Percentiles rank a stretch among this genome's conserved stretches.
These are phyloP conservation scores for Philotrypesis tridentata DNA, from an alignment of 1,140 invertebrate species.

Conservation along the genomic window DNA sequence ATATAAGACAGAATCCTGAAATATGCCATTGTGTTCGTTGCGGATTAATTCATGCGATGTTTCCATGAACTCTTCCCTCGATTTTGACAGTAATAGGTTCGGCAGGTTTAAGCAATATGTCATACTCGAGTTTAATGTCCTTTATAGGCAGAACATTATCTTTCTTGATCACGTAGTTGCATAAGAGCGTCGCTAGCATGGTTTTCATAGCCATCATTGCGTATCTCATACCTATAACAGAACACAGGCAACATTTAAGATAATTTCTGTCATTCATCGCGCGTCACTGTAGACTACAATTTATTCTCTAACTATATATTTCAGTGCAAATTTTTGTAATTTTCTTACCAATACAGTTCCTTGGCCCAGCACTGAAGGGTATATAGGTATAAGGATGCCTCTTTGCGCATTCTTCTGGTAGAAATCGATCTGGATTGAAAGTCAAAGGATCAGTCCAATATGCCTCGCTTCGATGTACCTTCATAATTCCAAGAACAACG, in stretches of 20 bases:
- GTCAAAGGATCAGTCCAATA: slow-evolving; percentile 77
- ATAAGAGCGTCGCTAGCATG: slow-evolving; percentile 72
- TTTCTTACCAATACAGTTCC: slow-evolving; percentile 76
- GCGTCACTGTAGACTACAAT: neutral
- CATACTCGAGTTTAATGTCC: slow-evolving; percentile 55
- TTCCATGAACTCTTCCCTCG: slow-evolving; percentile 46
- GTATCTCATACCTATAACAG: slow-evolving; percentile 74
- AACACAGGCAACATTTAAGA: too few species aligned
- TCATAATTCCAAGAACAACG: too few species aligned
- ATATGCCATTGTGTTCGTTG: too few species aligned
- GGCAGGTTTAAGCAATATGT: slow-evolving; percentile 57
- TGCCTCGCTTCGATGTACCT: slow-evolving; percentile 74
- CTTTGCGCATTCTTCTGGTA: too few species aligned
- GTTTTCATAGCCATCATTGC: slow-evolving; percentile 78
- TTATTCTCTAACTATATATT: neutral
- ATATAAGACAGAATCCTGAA: too few species aligned
- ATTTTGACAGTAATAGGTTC: slow-evolving; percentile 52
- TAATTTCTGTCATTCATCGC: neutral
- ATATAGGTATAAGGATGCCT: too few species aligned
- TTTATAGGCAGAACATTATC: slow-evolving; percentile 54
- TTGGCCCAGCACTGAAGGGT: slow-evolving; percentile 77
- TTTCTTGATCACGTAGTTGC: slow-evolving; percentile 73
- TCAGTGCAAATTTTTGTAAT: slow-evolving; percentile 5
- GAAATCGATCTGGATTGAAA: slow-evolving; percentile 80
- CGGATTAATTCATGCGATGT: neutral